Evolutionary conservation across 2,113 vertebrate genomes (phyloP), one percentile per base, ranked within the genome.

Genomic region (Vidua chalybeata): DNA sequence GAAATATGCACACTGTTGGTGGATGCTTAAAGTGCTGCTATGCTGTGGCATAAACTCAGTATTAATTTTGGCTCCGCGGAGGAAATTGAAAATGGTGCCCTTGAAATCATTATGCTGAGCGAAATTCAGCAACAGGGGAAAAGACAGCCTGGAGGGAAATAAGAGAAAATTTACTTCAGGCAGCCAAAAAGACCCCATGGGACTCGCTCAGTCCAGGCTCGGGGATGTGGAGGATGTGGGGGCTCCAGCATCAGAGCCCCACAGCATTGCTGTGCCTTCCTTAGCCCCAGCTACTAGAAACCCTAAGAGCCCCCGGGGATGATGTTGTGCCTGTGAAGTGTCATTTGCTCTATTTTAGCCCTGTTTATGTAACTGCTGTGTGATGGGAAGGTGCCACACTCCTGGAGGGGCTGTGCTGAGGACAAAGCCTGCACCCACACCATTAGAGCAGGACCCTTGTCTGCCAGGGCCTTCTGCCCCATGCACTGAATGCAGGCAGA

Each of bases 21-120:
- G 27, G 73, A 58, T 61, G 86, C 62, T 92, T 93, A 80, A 73
- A 93, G 68, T 18, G 61, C 94, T 85, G 74, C 76, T 91, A 92
- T 10, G 11, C 54, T 54, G 43, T 43, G 89, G 88, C 89, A 96
- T 71, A 90, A 95, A 89, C 54, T 82, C 69, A 59, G 66, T n/a
- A 94, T 95, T 96, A 95, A 94, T 96, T 97, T 96, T 82, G 92
- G 71, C 82, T 92, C 83, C 24, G 2, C 67, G 89, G 91, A 72
- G 94, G 85, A 93, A 95, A 97, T 86, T 88, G 94, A 95, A 98
- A 97, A 81, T 28, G 73, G 90, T 94, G 80, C 80, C 82, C 89
- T 96, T 35, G 7, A 96, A 97, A 92, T 95, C 62, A 84, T 63
- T 87, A 67, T 8, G 27, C 87, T 83, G 76, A 85, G 94, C 3